Evolutionary conservation across 2,888 invertebrate species (phyloP).

Genomic region (Entomobrya proxima): DNA sequence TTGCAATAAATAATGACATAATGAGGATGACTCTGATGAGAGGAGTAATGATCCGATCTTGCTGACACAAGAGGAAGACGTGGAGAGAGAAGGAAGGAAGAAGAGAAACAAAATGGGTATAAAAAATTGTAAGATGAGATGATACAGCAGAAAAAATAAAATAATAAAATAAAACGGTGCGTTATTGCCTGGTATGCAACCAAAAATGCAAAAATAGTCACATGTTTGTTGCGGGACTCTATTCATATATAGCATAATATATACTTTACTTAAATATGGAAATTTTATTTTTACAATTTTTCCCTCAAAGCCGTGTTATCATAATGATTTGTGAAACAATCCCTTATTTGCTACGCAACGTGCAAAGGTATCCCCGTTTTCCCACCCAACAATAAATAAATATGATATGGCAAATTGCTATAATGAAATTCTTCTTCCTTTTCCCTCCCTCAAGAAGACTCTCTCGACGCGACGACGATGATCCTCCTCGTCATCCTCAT

Average conservation of each 20-base stretch:
- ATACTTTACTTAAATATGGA: not conserved
- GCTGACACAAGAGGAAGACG: conserved; percentile 17
- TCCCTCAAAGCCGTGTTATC: not conserved
- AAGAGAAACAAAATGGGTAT: not conserved
- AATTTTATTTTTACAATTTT: too few relatives aligned
- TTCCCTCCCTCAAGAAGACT: conserved; percentile 20
- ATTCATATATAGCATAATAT: too few relatives aligned
- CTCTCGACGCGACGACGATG: not conserved
- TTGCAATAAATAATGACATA: conserved; percentile 59
- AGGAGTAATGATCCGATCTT: conserved; percentile 42
- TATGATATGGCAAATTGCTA: conserved; percentile 39
- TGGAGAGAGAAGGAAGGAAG: conserved; percentile 29
- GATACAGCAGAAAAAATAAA: too few relatives aligned
- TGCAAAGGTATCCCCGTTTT: not conserved
- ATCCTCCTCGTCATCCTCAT: conserved; percentile 21
- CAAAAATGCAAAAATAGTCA: too few relatives aligned
- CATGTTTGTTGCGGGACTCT: too few relatives aligned
- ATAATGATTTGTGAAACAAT: too few relatives aligned
- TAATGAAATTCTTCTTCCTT: conserved; percentile 6
- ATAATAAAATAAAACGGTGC: too few relatives aligned
- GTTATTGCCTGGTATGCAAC: too few relatives aligned
- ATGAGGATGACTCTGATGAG: conserved; percentile 57
- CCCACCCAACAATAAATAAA: conserved; percentile 1
- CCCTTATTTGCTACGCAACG: too few relatives aligned
- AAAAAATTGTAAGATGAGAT: not conserved